These are phyloP conservation scores for Elgaria multicarinata DNA, from an alignment of 2,113 vertebrate genomes.

Conservation along the genomic window DNA sequence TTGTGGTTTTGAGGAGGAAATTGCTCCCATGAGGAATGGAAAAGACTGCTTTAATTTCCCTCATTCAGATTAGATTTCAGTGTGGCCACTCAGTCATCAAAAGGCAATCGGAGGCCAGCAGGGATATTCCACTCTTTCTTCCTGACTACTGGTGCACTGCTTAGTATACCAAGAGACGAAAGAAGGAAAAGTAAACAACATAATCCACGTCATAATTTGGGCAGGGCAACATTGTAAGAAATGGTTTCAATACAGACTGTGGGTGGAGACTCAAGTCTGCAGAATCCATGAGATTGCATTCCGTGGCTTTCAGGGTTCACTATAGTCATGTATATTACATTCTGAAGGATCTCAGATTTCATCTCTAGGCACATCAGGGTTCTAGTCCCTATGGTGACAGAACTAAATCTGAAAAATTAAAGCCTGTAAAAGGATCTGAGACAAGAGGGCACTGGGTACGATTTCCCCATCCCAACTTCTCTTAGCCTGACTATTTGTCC, in stretches of 20 bases:
- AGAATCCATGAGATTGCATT: background rate
- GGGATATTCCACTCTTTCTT: background rate
- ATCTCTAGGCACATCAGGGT: background rate
- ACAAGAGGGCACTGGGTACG: background rate
- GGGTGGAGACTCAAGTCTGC: background rate
- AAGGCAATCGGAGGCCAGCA: background rate
- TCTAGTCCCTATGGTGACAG: background rate
- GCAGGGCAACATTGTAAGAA: background rate
- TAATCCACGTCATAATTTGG: background rate
- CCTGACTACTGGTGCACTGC: background rate
- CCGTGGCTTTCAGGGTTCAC: background rate
- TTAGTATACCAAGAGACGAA: background rate
- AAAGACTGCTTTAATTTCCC: background rate
- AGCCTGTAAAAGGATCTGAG: no score
- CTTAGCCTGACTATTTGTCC: background rate
- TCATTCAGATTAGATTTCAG: background rate
- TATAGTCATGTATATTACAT: background rate
- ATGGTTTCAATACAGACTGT: background rate
- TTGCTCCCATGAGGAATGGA: background rate
- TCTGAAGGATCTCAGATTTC: background rate
- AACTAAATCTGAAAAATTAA: background rate
- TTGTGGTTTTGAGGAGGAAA: background rate
- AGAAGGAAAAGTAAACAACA: background rate
- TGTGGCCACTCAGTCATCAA: background rate
- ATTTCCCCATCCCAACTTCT: no score